Evolutionary conservation across 2,888 invertebrate genomes (phyloP), one percentile per base, ranked within the genome.

Genomic region (Cerceris rybyensis): DNA sequence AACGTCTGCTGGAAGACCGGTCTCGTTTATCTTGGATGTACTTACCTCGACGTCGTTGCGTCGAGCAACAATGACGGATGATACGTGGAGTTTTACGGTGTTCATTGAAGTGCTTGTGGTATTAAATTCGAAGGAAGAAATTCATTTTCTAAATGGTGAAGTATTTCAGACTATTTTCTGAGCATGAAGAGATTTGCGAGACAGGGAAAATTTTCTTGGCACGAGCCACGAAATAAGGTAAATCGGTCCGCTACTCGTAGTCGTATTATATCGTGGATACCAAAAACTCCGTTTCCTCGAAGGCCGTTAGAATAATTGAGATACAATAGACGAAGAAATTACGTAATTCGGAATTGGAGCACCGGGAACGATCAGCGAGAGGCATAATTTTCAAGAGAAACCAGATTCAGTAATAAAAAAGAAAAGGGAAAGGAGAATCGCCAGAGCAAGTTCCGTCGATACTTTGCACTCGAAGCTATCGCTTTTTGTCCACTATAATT

Each of bases 161-260:
- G 5, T 46, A 46, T 46, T n/a, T n/a, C n/a, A 43, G 49, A 16
- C 9, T 49, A 13, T 28, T 28, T 28, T 58, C 41, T 60, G 41
- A n/a, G 70, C 55, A 46, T 42, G 50, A 11, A 13, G 11, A 13
- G 64, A 52, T 52, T 50, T n/a, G 13, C 52, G 52, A 17, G 61
- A 58, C 1, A 4, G 28, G 28, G 28, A 78, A 78, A 78, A 78
- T 63, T 28, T 59, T 78, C 66, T 78, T 78, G 78, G 78, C 78
- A 78, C 49, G 55, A 42, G 28, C 13, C 59, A 7, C 63, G 58
- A 46, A 57, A 68, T 68, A 60, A 49, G 60, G 61, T 28, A 54
- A 61, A 49, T 70, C 55, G 8, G 28, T 28, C 28, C 28, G 28
- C 28, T 1, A 28, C 28, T 4, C 13, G 46, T 17, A 28, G 0